phyloP scores from a whole-genome alignment of 53 echinoderm and acorn worm genomes.

The Astropecten irregularis region DNA sequence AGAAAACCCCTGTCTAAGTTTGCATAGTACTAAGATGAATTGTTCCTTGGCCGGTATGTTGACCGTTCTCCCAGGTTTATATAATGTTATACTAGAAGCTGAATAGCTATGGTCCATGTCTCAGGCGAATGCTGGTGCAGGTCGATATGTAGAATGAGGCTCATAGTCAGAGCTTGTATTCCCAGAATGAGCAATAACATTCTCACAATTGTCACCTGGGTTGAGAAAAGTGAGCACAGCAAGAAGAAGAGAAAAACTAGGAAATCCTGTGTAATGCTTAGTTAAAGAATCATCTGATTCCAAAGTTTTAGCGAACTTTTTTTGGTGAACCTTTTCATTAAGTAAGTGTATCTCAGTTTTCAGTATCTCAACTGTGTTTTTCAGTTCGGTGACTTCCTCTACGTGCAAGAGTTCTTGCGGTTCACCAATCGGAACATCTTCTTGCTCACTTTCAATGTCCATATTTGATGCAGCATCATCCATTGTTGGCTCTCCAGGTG shows the following conservation, averaged over 20 bases:
- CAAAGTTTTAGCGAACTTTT: constrained; percentile 13
- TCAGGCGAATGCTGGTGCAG: neutral
- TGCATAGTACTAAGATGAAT: constrained; percentile 21
- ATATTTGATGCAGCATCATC: neutral
- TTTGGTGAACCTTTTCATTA: constrained; percentile 7
- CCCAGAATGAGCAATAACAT: neutral
- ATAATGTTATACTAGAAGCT: neutral
- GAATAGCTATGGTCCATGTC: constrained; percentile 16
- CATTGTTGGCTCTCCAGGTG: neutral
- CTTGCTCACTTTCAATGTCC: neutral
- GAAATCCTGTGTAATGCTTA: constrained; percentile 29
- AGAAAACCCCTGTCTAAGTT: constrained; percentile 27
- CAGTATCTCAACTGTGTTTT: neutral
- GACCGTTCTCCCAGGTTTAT: neutral
- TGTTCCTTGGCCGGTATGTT: constrained; percentile 8
- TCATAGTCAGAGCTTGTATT: neutral
- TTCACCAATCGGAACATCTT: neutral
- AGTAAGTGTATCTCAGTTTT: neutral
- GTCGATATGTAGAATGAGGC: neutral
- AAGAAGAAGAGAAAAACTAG: neutral
- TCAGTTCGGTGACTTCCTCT: neutral
- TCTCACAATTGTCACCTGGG: constrained; percentile 16
- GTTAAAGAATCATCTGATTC: constrained; percentile 6
- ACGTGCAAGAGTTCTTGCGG: neutral
- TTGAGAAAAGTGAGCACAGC: constrained; percentile 3